Percentiles rank a stretch among this genome's conserved stretches.
Evolutionary conservation across 2,888 invertebrate species (phyloP).

Genomic region (Agelastica alni): DNA sequence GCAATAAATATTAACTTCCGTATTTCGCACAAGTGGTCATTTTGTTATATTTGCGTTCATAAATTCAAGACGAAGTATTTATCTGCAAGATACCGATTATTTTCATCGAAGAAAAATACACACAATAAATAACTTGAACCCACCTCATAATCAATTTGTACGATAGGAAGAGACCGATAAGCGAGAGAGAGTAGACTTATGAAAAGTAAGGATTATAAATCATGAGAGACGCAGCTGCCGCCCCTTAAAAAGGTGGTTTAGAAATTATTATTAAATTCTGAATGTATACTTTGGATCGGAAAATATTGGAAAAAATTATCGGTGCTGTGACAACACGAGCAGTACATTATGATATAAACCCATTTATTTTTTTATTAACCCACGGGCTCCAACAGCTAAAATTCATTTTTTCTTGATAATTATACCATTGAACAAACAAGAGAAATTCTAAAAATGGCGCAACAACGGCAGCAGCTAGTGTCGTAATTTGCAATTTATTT

Average conservation of each 20-base stretch:
- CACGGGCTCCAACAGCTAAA: too few species aligned
- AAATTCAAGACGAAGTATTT: conserved; percentile 10
- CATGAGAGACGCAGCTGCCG: conserved; percentile 18
- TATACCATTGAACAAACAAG: too few species aligned
- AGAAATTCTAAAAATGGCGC: too few species aligned
- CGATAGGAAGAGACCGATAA: conserved; percentile 39
- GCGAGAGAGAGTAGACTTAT: conserved; percentile 13
- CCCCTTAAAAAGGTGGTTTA: conserved; percentile 4
- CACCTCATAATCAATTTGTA: conserved; percentile 40
- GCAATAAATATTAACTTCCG: neutral
- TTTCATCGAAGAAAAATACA: conserved; percentile 14
- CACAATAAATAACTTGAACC: conserved; percentile 17
- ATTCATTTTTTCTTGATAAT: too few species aligned
- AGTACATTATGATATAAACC: neutral
- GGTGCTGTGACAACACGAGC: neutral
- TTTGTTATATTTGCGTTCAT: neutral
- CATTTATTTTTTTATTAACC: neutral
- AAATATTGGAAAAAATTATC: neutral
- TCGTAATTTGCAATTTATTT: too few species aligned
- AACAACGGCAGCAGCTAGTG: too few species aligned
- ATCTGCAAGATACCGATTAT: conserved; percentile 13
- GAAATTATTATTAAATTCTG: neutral
- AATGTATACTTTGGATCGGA: neutral
- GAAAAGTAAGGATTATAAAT: conserved; percentile 27
- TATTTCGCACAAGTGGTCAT: neutral